Conservation (phyloP, 2,113 vertebrate species). For the Mirounga angustirostris region DNA sequence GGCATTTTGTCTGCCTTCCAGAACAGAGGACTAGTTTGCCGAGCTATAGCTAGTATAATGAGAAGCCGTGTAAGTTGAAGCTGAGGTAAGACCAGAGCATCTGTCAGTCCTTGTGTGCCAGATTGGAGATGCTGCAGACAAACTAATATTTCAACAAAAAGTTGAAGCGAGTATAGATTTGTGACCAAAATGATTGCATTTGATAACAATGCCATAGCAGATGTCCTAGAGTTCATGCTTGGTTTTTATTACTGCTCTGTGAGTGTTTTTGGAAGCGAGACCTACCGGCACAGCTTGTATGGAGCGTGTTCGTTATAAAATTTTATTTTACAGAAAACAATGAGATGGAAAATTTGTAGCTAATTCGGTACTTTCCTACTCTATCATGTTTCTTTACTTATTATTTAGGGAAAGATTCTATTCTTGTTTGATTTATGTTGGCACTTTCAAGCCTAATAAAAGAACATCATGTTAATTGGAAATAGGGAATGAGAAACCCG, state of each 20-base stretch:
- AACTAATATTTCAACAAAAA: conserved; percentile 91
- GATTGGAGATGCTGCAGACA: conserved; percentile 86
- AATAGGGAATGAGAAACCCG: conserved; percentile 78
- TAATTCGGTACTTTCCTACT: conserved; percentile 85
- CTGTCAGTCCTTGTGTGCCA: conserved; percentile 89
- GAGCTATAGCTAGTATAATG: conserved; percentile 88
- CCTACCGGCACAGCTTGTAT: conserved; percentile 88
- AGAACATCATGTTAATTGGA: conserved; percentile 78
- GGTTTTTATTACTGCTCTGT: conserved; percentile 89
- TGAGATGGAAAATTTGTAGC: conserved; percentile 87
- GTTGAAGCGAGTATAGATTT: conserved; percentile 88
- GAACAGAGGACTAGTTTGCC: conserved; percentile 90
- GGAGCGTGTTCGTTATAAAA: conserved; percentile 88
- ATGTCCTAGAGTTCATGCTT: conserved; percentile 89
- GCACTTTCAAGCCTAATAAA: conserved; percentile 72
- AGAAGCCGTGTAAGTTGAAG: conserved; percentile 90
- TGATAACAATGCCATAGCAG: conserved; percentile 91
- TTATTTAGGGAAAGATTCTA: conserved; percentile 81
- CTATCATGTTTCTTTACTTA: conserved; percentile 83
- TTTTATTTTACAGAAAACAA: conserved; percentile 91
- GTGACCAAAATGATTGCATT: conserved; percentile 89
- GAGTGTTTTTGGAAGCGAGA: conserved; percentile 87
- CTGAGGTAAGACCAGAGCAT: conserved; percentile 91
- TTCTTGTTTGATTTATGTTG: conserved; percentile 83
- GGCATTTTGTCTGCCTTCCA: conserved; percentile 90